Percentiles rank a stretch among this genome's conserved stretches.
phyloP scores from a whole-genome alignment of 2,888 invertebrate species.

The Villa cingulata region DNA sequence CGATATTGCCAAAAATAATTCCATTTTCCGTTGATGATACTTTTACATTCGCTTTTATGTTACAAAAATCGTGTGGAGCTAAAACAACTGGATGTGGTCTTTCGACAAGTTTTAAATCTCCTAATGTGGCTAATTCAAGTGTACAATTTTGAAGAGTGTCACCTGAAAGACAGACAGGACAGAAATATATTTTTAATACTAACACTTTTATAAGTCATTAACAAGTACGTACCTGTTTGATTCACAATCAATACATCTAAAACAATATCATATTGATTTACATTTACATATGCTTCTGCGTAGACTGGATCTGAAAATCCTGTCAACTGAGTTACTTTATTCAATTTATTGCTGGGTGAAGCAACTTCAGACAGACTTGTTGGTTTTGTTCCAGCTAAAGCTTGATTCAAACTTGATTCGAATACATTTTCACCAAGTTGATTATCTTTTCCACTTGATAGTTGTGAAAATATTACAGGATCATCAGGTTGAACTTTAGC shows the following conservation, averaged over 20 bases:
- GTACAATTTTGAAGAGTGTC: conserved; percentile 98
- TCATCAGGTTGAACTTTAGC: conserved; percentile 70
- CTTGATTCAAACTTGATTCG: conserved; percentile 83
- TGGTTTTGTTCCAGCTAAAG: conserved; percentile 53
- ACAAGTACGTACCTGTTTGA: conserved; percentile 59
- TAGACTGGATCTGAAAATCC: conserved; percentile 99
- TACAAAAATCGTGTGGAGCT: conserved; percentile 93
- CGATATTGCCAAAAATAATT: conserved; percentile 98
- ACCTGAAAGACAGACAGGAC: conserved; percentile 29
- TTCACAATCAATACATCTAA: conserved; percentile 96
- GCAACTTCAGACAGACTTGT: conserved; percentile 37
- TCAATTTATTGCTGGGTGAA: conserved; percentile 46
- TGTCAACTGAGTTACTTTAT: conserved; percentile 88
- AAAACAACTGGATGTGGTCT: conserved; percentile 91
- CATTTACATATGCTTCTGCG: conserved; percentile 98
- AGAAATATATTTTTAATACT: no score
- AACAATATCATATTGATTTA: conserved; percentile 97
- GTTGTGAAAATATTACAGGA: conserved; percentile 68
- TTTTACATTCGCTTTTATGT: conserved; percentile 97
- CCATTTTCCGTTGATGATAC: conserved; percentile 99
- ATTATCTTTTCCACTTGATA: conserved; percentile 50
- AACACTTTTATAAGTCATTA: no score
- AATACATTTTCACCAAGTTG: conserved; percentile 61
- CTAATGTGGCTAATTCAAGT: conserved; percentile 92
- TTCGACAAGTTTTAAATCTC: conserved; percentile 95